Base-by-base conservation (phyloP, 1,140 invertebrate species). In the Sarcophaga bullata region DNA sequence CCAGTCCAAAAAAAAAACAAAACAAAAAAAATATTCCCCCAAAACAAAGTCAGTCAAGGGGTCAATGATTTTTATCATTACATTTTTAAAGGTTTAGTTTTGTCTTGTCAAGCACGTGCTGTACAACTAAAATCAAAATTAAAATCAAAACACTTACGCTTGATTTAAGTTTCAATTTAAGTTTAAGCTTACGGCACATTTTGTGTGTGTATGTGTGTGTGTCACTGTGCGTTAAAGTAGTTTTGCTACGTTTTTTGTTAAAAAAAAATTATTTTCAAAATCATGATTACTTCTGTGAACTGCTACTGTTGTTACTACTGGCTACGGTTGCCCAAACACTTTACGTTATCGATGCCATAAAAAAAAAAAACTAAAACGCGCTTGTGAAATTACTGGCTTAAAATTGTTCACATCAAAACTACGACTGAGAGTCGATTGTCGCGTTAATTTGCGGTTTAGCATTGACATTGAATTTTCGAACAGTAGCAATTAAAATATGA, bases 61-160 rank as follows among this genome's bases (percentile, higher is more conserved):
- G 75, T 78, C 75, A 78, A 78, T 78, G 75, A 78, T 78, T 78
- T 76, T 78, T 78, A 19, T 78, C 75, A 50, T 19, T 10, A n/a
- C 19, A 52, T 78, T 37, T 37, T 78, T 52, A 78, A n/a, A 78
- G 75, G 75, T 50, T 78, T 50, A 25, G 50, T 50, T 17, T 49
- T 78, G 48, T n/a, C 75, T 78, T 78, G 75, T 78, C 75, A 78
- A 78, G 75, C 75, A 78, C 75, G 75, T 78, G 75, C 48, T 78
- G 13, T 50, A 62, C 15, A n/a, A 62, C n/a, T 8, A 52, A 78
- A 78, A 78, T 78, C 75, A 48, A 78, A 37, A 37, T 37, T 37
- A 37, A 37, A 37, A 48, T 78, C 25, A 78, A 48, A 52, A 25
- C 75, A 49, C 48, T 68, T 19, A 68, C 62, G 62, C 62, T 25